phyloP scores from a whole-genome alignment of 2,113 vertebrate species.

The Brienomyrus longianalis region DNA sequence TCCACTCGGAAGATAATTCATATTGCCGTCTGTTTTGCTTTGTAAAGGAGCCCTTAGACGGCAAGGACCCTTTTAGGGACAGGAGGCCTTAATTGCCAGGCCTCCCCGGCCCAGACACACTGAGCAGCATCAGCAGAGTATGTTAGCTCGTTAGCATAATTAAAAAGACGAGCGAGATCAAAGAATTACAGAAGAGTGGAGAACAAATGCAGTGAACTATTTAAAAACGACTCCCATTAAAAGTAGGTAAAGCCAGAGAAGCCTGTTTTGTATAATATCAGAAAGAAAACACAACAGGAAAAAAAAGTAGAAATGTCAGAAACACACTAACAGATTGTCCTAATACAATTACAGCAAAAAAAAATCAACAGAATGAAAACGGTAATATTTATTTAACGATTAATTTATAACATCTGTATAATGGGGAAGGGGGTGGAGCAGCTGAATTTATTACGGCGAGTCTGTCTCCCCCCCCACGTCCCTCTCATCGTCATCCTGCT shows the following conservation, averaged over 20 bases:
- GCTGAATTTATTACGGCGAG: neutral
- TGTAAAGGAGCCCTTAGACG: neutral
- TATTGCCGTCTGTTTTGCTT: neutral
- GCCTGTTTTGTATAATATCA: neutral
- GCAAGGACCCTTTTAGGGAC: neutral
- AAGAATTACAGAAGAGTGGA: neutral
- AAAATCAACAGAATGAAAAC: slow-evolving; percentile 15
- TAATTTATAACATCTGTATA: slow-evolving; percentile 8
- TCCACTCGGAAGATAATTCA: neutral
- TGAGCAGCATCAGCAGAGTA: neutral
- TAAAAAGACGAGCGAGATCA: neutral
- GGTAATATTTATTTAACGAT: slow-evolving; percentile 2
- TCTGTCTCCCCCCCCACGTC: neutral
- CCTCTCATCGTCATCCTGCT: neutral
- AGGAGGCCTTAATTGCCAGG: neutral
- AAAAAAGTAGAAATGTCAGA: slow-evolving; percentile 7
- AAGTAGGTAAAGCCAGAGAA: neutral
- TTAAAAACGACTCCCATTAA: slow-evolving; percentile 1
- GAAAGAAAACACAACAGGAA: neutral
- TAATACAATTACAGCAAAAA: slow-evolving; percentile 4
- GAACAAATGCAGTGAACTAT: neutral
- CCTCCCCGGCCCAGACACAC: neutral
- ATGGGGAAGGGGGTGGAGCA: neutral
- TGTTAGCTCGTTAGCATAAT: neutral
- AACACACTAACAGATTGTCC: slow-evolving; percentile 25